Evolutionary conservation across 2,797 vertebrate species (phyloP), one percentile per base, ranked within the genome.

Genomic region (Poeciliopsis presidionis): DNA sequence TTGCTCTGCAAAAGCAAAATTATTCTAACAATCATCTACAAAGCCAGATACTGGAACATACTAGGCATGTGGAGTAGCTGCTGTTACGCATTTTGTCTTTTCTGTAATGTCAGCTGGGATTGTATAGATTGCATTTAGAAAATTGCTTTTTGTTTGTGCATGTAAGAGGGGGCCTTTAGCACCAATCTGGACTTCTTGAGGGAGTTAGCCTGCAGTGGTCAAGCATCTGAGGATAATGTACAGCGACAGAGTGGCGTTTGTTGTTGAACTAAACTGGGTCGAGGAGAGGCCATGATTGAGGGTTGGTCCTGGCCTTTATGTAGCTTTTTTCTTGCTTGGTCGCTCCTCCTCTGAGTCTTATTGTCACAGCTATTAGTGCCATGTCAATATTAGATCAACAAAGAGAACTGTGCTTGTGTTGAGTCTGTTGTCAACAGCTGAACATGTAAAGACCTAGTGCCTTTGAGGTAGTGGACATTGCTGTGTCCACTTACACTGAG

Each of bases 381-480:
- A 85, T 92, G 91, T 93, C 94, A 93, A 92, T 93, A 93, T 93
- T 92, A 82, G 84, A 91, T 71, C 90, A 94, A 93, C 94, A 94
- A 88, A 87, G 71, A 79, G 80, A 82, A 81, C 72, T 84, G 85
- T 85, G 69, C 74, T 49, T 57, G 41, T 47, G 72, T 82, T 82
- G 73, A 77, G 80, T 81, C 73, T 75, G 73, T 83, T 83, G 83
- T 90, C 86, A 84, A 73, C 78, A 80, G 82, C 91, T 73, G 41
- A 36, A 75, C 41, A 87, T 90, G 81, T 55, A 86, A 61, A 85
- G 83, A 88, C 86, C 57, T 80, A 79, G 84, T 87, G 83, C 72
- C 78, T 88, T 78, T 74, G 39, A 87, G 82, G 89, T 84, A 77
- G 74, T 84, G 75, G 76, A 81, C 73, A 30, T 79, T 78, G 82